Evolutionary conservation across 2,113 vertebrate species (phyloP).

Genomic region (Rhabdomys dilectus): DNA sequence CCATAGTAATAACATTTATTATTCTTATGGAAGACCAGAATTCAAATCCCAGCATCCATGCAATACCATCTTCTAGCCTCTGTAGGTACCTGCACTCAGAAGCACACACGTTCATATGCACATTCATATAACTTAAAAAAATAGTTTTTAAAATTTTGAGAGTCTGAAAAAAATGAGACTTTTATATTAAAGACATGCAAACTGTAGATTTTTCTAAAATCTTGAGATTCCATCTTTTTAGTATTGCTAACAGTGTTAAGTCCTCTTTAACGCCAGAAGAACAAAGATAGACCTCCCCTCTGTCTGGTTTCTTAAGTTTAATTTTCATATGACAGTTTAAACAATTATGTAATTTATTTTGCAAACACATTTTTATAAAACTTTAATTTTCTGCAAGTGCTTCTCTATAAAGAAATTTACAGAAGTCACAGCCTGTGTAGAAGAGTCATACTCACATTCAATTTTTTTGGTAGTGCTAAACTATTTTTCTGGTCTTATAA

Average conservation of each 20-base stretch:
- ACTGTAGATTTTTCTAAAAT: background rate
- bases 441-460: constrained; percentile 1
- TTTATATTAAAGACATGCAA: background rate
- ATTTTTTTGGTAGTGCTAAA: constrained; percentile 28
- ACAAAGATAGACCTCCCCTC: background rate
- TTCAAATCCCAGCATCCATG: background rate
- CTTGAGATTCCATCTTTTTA: background rate
- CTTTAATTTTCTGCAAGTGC: background rate
- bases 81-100: too few species aligned
- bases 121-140: background rate
- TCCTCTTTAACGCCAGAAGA: constrained; percentile 16
- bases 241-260: background rate
- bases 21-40: background rate
- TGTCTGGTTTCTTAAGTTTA: background rate
- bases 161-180: background rate
- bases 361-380: constrained; percentile 32
- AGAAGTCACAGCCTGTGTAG: background rate
- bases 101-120: background rate
- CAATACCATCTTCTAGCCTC: background rate
- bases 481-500: background rate
- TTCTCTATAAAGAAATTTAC: constrained; percentile 27
- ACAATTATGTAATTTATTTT: constrained; percentile 1
- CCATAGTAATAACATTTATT: background rate
- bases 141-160: background rate
- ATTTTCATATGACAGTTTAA: constrained; percentile 32